Evolutionary conservation across 2,888 invertebrate genomes (phyloP).

Genomic region (Trissolcus brochymenae): DNA sequence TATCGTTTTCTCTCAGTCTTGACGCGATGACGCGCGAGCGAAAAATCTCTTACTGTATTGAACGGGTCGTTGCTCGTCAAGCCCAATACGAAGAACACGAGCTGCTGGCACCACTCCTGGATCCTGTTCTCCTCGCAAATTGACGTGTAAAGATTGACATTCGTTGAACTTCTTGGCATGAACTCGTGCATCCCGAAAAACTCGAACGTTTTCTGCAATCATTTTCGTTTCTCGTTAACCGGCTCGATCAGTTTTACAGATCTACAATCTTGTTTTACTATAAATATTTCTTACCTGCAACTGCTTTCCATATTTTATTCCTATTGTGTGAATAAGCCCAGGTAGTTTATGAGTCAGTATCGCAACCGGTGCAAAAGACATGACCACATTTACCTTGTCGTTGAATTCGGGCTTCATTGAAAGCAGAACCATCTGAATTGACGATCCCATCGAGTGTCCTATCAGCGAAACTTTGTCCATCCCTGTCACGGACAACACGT

Average conservation of each 20-base stretch:
- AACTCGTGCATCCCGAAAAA: constrained; percentile 64
- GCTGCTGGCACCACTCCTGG: constrained; percentile 61
- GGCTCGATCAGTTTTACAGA: too few relatives aligned
- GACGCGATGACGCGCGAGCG: constrained; percentile 55
- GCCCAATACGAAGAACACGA: constrained; percentile 62
- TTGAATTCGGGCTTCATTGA: constrained; percentile 68
- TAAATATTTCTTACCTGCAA: constrained; percentile 57
- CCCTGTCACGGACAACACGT: constrained; percentile 62
- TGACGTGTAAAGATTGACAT: constrained; percentile 56
- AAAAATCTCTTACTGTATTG: constrained; percentile 62
- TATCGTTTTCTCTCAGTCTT: constrained; percentile 56
- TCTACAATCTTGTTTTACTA: too few relatives aligned
- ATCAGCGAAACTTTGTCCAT: constrained; percentile 63
- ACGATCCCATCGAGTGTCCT: constrained; percentile 69
- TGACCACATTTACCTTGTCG: constrained; percentile 64
- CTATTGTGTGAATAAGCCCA: constrained; percentile 61
- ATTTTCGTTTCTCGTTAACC: too few relatives aligned
- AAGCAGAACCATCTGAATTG: constrained; percentile 64
- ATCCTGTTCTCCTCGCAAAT: constrained; percentile 63
- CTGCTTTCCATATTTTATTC: constrained; percentile 64
- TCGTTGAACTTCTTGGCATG: constrained; percentile 61
- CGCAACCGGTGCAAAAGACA: constrained; percentile 66
- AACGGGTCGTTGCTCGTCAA: constrained; percentile 63
- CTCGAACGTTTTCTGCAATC: constrained; percentile 63
- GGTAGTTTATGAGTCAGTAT: constrained; percentile 66